These are phyloP conservation scores for Spialia ferax DNA, from an alignment of 2,888 invertebrate genomes.

Conservation along the genomic window DNA sequence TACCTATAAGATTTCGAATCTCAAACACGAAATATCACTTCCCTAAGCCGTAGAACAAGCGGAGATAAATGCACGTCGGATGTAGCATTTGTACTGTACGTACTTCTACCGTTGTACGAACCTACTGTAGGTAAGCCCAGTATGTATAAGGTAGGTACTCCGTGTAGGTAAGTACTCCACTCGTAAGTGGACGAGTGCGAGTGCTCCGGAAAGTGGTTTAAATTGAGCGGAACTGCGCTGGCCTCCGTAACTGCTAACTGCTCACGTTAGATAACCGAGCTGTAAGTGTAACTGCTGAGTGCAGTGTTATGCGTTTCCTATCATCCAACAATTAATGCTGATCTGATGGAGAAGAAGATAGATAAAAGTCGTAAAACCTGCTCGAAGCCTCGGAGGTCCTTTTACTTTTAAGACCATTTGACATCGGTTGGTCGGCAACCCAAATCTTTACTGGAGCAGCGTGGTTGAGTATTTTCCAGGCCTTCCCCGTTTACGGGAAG, in stretches of 20 bases:
- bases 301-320: not conserved
- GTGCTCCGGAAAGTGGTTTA: constrained; percentile 5
- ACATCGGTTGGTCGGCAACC: too few relatives aligned
- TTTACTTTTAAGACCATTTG: too few relatives aligned
- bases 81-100: not conserved
- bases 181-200: not conserved
- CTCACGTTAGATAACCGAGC: not conserved
- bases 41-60: constrained; percentile 9
- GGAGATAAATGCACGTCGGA: constrained; percentile 5
- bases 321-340: too few relatives aligned
- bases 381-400: too few relatives aligned
- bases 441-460: too few relatives aligned
- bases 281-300: not conserved
- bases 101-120: too few relatives aligned
- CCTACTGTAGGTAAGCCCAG: too few relatives aligned
- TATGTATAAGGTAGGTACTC: not conserved
- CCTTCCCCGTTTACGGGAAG: too few relatives aligned
- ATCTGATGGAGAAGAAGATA: too few relatives aligned
- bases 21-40: constrained; percentile 16
- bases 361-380: too few relatives aligned
- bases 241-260: not conserved
- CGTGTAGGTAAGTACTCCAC: not conserved
- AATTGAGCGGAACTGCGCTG: constrained; percentile 2
- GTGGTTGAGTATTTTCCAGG: too few relatives aligned
- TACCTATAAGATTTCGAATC: not conserved